Evolutionary conservation across 2,797 vertebrate genomes (phyloP).

Genomic region (Brachymystax lenok): DNA sequence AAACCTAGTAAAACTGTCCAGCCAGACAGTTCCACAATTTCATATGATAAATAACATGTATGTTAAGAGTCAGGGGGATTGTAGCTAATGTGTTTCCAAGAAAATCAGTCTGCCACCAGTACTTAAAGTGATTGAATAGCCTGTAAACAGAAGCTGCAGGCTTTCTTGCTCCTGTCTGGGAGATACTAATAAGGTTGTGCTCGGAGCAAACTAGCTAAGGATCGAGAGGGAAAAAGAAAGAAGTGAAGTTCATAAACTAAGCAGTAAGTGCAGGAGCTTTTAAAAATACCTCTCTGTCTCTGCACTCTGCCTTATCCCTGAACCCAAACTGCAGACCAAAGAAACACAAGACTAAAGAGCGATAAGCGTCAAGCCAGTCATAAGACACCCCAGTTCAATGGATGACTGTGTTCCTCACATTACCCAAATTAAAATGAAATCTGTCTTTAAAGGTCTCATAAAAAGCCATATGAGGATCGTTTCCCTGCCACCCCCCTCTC

Average conservation of each 20-base stretch:
- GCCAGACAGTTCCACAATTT: constrained; percentile 63
- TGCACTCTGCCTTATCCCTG: constrained; percentile 43
- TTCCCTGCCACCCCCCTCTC: constrained; percentile 4
- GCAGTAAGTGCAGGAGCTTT: constrained; percentile 47
- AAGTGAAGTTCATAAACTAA: constrained; percentile 64
- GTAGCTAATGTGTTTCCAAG: constrained; percentile 62
- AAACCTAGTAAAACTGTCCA: constrained; percentile 55
- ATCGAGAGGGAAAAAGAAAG: constrained; percentile 31
- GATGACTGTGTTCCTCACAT: constrained; percentile 74
- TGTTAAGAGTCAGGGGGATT: constrained; percentile 51
- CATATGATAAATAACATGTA: constrained; percentile 65
- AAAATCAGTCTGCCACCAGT: constrained; percentile 65
- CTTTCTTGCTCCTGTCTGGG: constrained; percentile 58
- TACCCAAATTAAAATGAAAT: constrained; percentile 77
- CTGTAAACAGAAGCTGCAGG: constrained; percentile 68
- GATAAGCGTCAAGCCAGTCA: constrained; percentile 72
- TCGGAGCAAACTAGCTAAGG: constrained; percentile 50
- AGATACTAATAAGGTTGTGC: constrained; percentile 63
- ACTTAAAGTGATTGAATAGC: constrained; percentile 66
- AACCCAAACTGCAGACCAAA: constrained; percentile 63
- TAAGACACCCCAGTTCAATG: constrained; percentile 73
- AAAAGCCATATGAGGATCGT: constrained; percentile 67
- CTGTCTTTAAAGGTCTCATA: constrained; percentile 72
- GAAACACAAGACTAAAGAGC: constrained; percentile 74
- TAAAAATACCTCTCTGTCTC: constrained; percentile 47